A percentile compares a stretch with the other conserved stretches of the same genome.
Evolutionary conservation across 2,113 vertebrate species (phyloP).

Genomic region (Notechis scutatus): DNA sequence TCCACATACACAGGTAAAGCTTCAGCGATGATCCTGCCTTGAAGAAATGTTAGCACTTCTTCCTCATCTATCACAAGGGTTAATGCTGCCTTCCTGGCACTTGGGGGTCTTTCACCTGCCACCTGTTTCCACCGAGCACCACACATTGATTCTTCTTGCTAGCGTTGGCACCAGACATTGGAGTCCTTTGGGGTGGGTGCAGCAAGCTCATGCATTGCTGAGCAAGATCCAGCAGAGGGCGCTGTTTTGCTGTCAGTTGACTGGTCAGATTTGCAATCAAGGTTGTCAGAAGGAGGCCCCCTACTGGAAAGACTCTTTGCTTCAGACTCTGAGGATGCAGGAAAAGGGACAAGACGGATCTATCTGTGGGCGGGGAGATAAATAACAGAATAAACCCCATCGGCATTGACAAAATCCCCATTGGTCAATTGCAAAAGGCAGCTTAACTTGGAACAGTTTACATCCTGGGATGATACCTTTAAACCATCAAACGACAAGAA

Average conservation of each 20-base stretch:
- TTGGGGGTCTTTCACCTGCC: too few relatives aligned
- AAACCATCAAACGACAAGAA: not conserved
- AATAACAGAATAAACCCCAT: slow-evolving; percentile 38
- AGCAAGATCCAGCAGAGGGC: slow-evolving; percentile 40
- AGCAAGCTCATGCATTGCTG: not conserved
- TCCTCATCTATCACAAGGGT: not conserved
- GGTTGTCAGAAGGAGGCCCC: not conserved
- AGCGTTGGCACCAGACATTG: not conserved
- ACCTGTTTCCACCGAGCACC: not conserved
- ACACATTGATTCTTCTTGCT: not conserved
- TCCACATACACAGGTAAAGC: not conserved
- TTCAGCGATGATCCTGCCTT: not conserved
- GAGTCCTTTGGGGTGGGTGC: not conserved
- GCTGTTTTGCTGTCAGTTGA: not conserved
- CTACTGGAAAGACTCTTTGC: not conserved
- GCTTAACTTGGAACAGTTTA: not conserved
- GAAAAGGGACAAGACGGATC: not conserved
- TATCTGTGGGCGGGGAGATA: not conserved
- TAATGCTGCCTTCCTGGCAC: not conserved
- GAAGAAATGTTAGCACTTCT: not conserved
- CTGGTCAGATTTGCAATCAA: not conserved
- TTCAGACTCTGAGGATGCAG: not conserved
- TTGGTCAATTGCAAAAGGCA: not conserved
- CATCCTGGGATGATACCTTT: not conserved
- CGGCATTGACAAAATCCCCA: not conserved